Percentiles rank a stretch among this genome's conserved stretches.
These are phyloP conservation scores for Zoanthus sansibaricus DNA, from an alignment of 92 coral and sea anemone species.

Conservation along the genomic window DNA sequence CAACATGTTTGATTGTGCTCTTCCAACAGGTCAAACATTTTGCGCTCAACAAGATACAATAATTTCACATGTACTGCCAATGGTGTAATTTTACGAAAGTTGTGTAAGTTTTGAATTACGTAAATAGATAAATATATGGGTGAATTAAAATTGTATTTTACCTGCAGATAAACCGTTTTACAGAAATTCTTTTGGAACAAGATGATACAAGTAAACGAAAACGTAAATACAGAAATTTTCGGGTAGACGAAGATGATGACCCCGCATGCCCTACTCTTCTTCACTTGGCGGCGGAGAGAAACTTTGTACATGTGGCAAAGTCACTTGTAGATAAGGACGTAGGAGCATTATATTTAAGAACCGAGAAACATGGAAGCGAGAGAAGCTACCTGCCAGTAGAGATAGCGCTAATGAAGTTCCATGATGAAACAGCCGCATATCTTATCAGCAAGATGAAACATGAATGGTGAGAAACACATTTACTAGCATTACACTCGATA, in stretches of 20 bases:
- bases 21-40: too few species aligned
- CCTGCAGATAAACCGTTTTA: slow-evolving; percentile 88
- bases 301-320: slow-evolving; percentile 80
- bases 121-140: too few species aligned
- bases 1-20: too few species aligned
- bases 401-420: slow-evolving; percentile 70
- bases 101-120: too few species aligned
- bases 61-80: too few species aligned
- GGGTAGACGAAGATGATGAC: slow-evolving; percentile 89
- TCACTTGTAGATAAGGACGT: slow-evolving; percentile 79
- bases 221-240: slow-evolving; percentile 76
- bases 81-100: too few species aligned
- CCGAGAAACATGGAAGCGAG: slow-evolving; percentile 72
- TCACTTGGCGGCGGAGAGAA: slow-evolving; percentile 89
- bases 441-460: slow-evolving; percentile 94
- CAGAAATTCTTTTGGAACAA: slow-evolving; percentile 84
- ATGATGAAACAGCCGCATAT: slow-evolving; percentile 89
- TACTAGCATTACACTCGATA: neutral
- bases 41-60: too few species aligned
- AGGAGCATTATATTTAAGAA: slow-evolving; percentile 76
- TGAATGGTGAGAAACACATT: slow-evolving; percentile 80
- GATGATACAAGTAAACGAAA: slow-evolving; percentile 67
- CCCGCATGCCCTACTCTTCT: slow-evolving; percentile 82
- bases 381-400: slow-evolving; percentile 83
- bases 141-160: too few species aligned